Conservation (phyloP, 2,797 vertebrate species). For the Rhynchonycteris naso region DNA sequence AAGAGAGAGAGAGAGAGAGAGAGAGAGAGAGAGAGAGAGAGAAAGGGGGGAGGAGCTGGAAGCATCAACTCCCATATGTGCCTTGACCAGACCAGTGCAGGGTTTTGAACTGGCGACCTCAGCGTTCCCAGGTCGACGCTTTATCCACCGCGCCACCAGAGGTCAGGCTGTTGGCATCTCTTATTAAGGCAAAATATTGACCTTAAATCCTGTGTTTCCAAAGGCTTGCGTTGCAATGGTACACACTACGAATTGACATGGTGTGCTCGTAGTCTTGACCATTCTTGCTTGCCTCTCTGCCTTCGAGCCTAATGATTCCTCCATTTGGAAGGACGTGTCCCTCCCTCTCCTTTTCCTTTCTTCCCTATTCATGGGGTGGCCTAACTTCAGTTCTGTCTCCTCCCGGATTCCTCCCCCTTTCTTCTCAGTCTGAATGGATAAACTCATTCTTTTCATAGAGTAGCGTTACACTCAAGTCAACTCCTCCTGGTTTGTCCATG, state of each 20-base stretch:
- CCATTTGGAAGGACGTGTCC: not conserved
- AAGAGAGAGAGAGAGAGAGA: too few species aligned
- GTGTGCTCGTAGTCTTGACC: not conserved
- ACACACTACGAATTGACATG: not conserved
- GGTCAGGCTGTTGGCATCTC: not conserved
- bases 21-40: too few species aligned
- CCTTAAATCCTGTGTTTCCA: constrained; percentile 39
- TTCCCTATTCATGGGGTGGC: not conserved
- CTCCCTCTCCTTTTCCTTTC: not conserved
- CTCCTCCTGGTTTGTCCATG: not conserved
- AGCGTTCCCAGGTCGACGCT: too few species aligned
- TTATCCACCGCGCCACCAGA: too few species aligned
- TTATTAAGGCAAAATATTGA: constrained; percentile 28
- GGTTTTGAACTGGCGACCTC: too few species aligned
- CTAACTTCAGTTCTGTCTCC: not conserved
- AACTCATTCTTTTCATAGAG: not conserved
- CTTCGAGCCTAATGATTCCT: not conserved
- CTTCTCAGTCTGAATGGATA: not conserved
- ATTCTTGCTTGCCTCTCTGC: not conserved
- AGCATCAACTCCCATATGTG: too few species aligned
- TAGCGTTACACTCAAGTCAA: not conserved
- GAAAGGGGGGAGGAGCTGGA: too few species aligned
- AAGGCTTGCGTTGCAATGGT: constrained; percentile 45
- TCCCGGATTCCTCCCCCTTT: not conserved
- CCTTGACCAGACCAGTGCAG: too few species aligned